These are phyloP conservation scores for Diadromus collaris DNA, from an alignment of 2,888 invertebrate genomes.

Conservation along the genomic window DNA sequence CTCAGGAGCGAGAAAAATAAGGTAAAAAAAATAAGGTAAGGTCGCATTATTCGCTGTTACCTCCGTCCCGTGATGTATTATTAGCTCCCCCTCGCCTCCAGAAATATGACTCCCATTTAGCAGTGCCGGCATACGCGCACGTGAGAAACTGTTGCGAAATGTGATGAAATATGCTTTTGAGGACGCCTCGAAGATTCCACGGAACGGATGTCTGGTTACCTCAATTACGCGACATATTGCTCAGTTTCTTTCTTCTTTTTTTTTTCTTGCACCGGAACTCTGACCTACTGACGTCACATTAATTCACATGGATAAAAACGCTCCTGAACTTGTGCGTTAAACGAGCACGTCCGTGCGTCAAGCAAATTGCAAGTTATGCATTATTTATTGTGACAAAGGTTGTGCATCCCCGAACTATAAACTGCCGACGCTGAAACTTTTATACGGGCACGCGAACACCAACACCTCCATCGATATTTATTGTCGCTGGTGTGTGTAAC, in stretches of 20 bases:
- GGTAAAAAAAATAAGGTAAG: constrained; percentile 35
- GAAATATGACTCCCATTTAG: constrained; percentile 62
- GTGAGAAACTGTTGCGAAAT: constrained; percentile 61
- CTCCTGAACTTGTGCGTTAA: too few relatives aligned
- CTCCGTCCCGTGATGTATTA: constrained; percentile 53
- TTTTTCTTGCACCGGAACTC: background rate
- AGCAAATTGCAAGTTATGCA: constrained; percentile 19
- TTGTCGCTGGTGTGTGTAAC: constrained; percentile 10
- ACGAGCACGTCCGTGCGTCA: constrained; percentile 6
- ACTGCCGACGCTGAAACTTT: constrained; percentile 37
- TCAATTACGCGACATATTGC: constrained; percentile 52
- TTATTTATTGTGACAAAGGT: constrained; percentile 40
- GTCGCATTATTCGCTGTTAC: constrained; percentile 56
- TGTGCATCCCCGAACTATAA: constrained; percentile 35
- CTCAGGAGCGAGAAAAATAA: constrained; percentile 25
- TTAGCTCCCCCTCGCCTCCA: constrained; percentile 38
- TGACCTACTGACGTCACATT: too few relatives aligned
- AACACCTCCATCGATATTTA: background rate
- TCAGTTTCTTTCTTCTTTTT: background rate
- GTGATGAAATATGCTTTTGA: constrained; percentile 57
- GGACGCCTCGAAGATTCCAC: constrained; percentile 49
- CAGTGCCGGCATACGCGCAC: constrained; percentile 58
- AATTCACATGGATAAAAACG: too few relatives aligned
- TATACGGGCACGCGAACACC: constrained; percentile 15
- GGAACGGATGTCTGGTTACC: constrained; percentile 46